phyloP scores from a whole-genome alignment of 2,113 vertebrate genomes.

The Mustela nigripes region DNA sequence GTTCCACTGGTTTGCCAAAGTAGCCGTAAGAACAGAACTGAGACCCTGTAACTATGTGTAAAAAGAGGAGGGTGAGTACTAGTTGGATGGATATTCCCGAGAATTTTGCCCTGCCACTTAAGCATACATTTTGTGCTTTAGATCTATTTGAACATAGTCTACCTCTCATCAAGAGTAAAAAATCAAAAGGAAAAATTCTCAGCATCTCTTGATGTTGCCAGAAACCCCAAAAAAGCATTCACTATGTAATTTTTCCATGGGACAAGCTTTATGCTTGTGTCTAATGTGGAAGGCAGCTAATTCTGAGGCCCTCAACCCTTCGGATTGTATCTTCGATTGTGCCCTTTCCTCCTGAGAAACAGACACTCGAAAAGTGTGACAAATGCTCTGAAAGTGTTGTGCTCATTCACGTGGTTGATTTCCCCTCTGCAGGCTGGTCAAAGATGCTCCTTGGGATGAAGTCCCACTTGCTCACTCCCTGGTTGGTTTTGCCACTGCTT shows the following conservation, averaged over 20 bases:
- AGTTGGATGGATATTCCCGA: neutral
- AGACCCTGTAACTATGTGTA: neutral
- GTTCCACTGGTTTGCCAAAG: neutral
- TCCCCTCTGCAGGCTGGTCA: conserved; percentile 94
- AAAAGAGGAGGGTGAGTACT: neutral
- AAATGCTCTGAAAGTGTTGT: neutral
- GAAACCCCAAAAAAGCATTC: neutral
- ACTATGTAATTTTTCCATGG: neutral
- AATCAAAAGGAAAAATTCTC: neutral
- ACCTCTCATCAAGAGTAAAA: neutral
- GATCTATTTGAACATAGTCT: neutral
- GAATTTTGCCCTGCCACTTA: neutral
- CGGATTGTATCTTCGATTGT: neutral
- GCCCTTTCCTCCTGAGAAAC: neutral
- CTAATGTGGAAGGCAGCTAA: neutral
- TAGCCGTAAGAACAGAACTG: rapidly evolving
- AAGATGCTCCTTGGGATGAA: conserved; percentile 99
- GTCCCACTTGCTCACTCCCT: conserved; percentile 97
- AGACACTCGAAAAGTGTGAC: rapidly evolving
- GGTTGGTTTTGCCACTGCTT: conserved; percentile 98
- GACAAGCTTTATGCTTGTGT: neutral
- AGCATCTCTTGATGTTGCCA: neutral
- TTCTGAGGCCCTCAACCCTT: neutral
- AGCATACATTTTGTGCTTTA: neutral
- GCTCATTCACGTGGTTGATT: conserved; percentile 64